phyloP scores from a whole-genome alignment of 2,888 invertebrate genomes.

The Lithophane leautieri region DNA sequence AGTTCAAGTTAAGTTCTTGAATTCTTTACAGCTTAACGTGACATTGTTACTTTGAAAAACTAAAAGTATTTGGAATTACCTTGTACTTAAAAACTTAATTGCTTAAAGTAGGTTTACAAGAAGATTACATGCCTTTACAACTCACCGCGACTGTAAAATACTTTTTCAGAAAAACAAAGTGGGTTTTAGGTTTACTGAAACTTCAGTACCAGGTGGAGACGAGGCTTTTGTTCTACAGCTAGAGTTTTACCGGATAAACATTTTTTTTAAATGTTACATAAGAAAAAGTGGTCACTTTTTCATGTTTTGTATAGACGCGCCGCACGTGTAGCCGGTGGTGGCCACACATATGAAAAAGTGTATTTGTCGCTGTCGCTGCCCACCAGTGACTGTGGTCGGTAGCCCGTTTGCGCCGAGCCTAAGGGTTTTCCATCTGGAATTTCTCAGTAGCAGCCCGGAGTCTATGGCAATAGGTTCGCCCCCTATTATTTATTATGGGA shows the following conservation, averaged over 20 bases:
- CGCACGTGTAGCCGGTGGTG: no score
- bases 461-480: background rate
- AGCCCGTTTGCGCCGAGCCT: no score
- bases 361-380: no score
- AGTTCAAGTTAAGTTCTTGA: conserved; percentile 24
- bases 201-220: background rate
- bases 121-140: background rate
- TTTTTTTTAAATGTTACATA: no score
- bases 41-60: conserved; percentile 6
- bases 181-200: background rate
- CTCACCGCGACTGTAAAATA: background rate
- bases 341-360: no score
- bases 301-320: no score
- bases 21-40: conserved; percentile 9
- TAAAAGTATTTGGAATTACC: background rate
- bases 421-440: background rate
- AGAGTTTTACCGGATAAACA: background rate
- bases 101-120: background rate
- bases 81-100: background rate
- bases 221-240: background rate
- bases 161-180: background rate
- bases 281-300: no score
- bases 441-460: background rate
- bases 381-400: no score
- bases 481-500: no score